Base-by-base conservation (phyloP, 2,113 vertebrate species). In the Notarius quadriscutis region DNA sequence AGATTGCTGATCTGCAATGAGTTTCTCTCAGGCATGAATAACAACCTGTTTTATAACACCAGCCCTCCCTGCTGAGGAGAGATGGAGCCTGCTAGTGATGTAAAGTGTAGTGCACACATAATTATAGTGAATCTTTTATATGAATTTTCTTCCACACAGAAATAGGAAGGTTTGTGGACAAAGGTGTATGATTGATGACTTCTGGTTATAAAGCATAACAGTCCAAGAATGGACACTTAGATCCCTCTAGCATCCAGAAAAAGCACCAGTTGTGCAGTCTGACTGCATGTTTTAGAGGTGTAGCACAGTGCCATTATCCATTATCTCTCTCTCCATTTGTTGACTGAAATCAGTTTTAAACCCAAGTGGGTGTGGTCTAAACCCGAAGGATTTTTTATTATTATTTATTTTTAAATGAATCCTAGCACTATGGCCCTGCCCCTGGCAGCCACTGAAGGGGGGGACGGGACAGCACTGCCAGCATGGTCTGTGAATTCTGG, bases 1-100 rank as follows among this genome's bases (percentile, higher is more conserved):
- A 79, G 86, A 90, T 65, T 55, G 65, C 84, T 87, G 87, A 87
- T 90, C 87, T 85, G 87, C 85, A 90, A 72, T 74, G 89, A 87
- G 83, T 60, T 81, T 60, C 85, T 87, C 87, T 89, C 89, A 90
- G 69, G 87, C 89, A 90, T 90, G 87, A 90, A 90, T 89, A 90
- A 87, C 87, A 84, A 30, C 55, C 89, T 83, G 72, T 85, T 90
- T 87, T 53, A 84, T 85, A 90, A 87, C 30, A 85, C 60, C 17
- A 41, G 27, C 78, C 58, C 77, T 74, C 22, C 87, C 67, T 81
- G 65, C 82, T 0, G 58, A 85, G 82, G 69, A 82, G 27, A 60
- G n/a, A 78, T 20, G 3, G 48, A 65, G 50, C 27, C 41, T 57
- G 77, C 25, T 57, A 57, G 77, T 30, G 77, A 30, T 79, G 53